Base-by-base conservation (phyloP, 2,113 vertebrate species). In the Etia nguti region DNA sequence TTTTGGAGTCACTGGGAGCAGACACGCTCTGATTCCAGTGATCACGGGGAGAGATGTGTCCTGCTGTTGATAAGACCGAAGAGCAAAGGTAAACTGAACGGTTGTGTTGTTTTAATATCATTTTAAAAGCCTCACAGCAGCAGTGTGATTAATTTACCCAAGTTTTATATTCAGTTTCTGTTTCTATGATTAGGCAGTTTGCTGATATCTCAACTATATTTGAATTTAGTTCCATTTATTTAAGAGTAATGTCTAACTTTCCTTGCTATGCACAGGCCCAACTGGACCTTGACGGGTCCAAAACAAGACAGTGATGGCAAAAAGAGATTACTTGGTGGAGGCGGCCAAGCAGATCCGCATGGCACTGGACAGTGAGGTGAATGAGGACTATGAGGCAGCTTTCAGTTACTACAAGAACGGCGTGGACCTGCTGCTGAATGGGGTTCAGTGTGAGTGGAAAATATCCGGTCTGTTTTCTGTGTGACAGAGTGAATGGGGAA, bases 401-500 rank as follows among this genome's bases (percentile, higher is more conserved):
- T 99, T 99, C 96, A 98, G 97, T 92, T 98, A 99, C 95, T 99
- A 99, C 91, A 98, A 99, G 96, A 99, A 99, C 0, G 97, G 99
- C 0, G 98, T 99, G 91, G 99, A 99, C 13, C 93, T 99, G 81
- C 97, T 99, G 89, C 97, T 99, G 20, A 98, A 97, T 2, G 98
- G 99, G 4, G 96, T 99, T 68, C 98, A 99, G 29, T 77, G 95
- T 96, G 86, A 94, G 95, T 92, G 50, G 36, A 79, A 2, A 43
- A 4, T 16, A 52, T 24, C 10, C 57, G 16, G 15, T 22, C 5
- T 50, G 81, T 22, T 38, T 68, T 13, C 15, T 60, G 2, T 6
- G 5, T 82, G 57, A 50, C 15, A 54, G 8, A 48, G 22, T 13
- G 16, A 81, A 50, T 43, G 24, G 41, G 57, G 36, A 41, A 83